Base-by-base conservation (phyloP, 53 echinoderm and acorn worm species). In the Temnopleurus reevesii region DNA sequence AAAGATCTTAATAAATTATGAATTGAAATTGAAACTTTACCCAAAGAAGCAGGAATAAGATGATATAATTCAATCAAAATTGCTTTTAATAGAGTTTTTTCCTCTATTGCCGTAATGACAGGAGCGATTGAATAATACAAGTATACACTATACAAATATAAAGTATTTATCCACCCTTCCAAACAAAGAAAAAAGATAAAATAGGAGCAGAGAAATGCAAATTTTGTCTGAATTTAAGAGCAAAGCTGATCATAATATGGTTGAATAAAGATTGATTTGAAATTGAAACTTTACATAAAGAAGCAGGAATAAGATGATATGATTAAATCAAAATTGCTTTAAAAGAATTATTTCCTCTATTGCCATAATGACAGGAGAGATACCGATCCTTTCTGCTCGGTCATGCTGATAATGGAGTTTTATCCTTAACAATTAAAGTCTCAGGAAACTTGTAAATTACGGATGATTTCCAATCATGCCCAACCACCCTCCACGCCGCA, bases 401-500 rank as follows among this genome's bases (percentile, higher is more conserved):
- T 79, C 79, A 79, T 79, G 79, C 46, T 79, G 79, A 79, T 79
- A 79, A 79, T 79, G 49, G 79, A 26, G 19, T 71, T 47, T 79
- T 49, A 46, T 79, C n/a, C n/a, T 45, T 28, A 79, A 46, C 79
- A 79, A 79, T 49, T 79, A 79, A 29, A 46, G 46, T 49, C 27
- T 13, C 49, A 55, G 83, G 83, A 55, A 83, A 55, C 83, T 55
- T 83, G 51, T 83, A 83, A 83, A 83, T 55, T 55, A 83, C 23
- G 53, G 83, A 53, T 83, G 83, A 55, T 83, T 83, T 83, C 83
- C 83, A 54, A 55, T 83, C 83, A 56, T 18, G 33, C 8, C 35
- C 54, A 33, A n/a, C 83, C 83, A 83, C 54, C 56, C 83, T 83
- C 83, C 83, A 55, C 56, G 30, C 83, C 83, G 36, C 83, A 83